Evolutionary conservation across 2,888 invertebrate genomes (phyloP).

Genomic region (Orthosia incerta): DNA sequence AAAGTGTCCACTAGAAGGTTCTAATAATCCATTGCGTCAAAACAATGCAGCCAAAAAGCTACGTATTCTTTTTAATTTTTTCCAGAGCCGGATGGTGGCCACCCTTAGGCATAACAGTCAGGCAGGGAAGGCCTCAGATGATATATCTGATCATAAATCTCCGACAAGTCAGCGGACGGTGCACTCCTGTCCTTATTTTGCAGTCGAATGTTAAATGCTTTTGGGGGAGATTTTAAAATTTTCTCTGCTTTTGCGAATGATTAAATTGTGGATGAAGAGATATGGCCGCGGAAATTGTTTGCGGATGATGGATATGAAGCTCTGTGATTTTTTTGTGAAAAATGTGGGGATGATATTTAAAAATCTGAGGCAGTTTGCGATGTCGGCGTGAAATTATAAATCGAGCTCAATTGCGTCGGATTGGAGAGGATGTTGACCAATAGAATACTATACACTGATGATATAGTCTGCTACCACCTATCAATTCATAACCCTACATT

Average conservation of each 20-base stretch:
- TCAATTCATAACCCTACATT: too few species aligned
- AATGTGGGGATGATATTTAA: slow-evolving; percentile 32
- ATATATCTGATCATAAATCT: slow-evolving; percentile 87
- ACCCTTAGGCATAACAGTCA: slow-evolving; percentile 48
- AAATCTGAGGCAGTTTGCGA: background rate
- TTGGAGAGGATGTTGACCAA: too few species aligned
- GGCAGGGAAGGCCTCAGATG: slow-evolving; percentile 77
- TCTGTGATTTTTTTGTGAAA: slow-evolving; percentile 49
- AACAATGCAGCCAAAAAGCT: slow-evolving; percentile 37
- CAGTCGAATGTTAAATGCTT: slow-evolving; percentile 62
- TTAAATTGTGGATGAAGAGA: slow-evolving; percentile 57
- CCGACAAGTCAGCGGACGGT: slow-evolving; percentile 73
- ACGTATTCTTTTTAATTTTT: slow-evolving; percentile 62
- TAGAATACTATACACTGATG: too few species aligned
- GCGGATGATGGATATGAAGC: slow-evolving; percentile 49
- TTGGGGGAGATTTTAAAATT: slow-evolving; percentile 61
- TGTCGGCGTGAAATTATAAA: background rate
- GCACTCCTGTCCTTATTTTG: slow-evolving; percentile 62
- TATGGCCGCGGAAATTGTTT: slow-evolving; percentile 54
- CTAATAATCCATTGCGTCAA: slow-evolving; percentile 3
- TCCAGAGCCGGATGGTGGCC: slow-evolving; percentile 30
- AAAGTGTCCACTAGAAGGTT: background rate
- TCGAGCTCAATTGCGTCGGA: too few species aligned
- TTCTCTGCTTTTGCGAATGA: slow-evolving; percentile 49
- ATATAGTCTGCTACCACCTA: too few species aligned